phyloP scores from a whole-genome alignment of 2,797 vertebrate species.

The Champsocephalus gunnari region DNA sequence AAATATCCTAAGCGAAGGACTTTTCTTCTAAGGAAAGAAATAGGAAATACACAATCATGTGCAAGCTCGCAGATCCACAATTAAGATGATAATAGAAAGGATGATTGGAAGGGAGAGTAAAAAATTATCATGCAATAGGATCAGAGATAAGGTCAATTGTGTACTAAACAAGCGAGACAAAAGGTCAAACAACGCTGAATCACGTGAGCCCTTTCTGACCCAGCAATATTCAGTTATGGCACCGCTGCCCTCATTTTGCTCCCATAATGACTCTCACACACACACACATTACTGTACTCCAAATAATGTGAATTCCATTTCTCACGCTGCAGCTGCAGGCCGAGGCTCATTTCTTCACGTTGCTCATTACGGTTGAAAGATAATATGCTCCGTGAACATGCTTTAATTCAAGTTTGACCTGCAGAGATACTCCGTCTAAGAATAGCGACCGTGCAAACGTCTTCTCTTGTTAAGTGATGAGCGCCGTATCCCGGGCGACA shows the following conservation, averaged over 20 bases:
- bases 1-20: no score
- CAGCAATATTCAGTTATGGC: constrained; percentile 38
- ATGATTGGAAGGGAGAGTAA: constrained; percentile 28
- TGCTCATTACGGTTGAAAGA: constrained; percentile 54
- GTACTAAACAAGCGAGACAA: constrained; percentile 38
- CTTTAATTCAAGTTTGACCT: constrained; percentile 61
- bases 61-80: constrained; percentile 28
- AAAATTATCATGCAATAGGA: constrained; percentile 47
- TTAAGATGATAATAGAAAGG: constrained; percentile 40
- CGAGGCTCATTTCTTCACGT: constrained; percentile 34
- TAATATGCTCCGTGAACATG: constrained; percentile 50
- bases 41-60: constrained; percentile 13
- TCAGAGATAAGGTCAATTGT: constrained; percentile 69
- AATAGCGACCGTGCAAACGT: constrained; percentile 35
- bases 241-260: constrained; percentile 67
- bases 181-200: constrained; percentile 52
- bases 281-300: constrained; percentile 43
- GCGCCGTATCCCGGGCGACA: constrained; percentile 60
- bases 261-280: constrained; percentile 63
- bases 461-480: constrained; percentile 63
- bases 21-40: no score
- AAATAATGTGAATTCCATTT: constrained; percentile 65
- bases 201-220: constrained; percentile 51
- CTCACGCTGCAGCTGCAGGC: constrained; percentile 43
- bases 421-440: constrained; percentile 30